A percentile compares a stretch with the other conserved stretches of the same genome.
Conservation (phyloP, 2,797 vertebrate species). For the Masticophis lateralis region DNA sequence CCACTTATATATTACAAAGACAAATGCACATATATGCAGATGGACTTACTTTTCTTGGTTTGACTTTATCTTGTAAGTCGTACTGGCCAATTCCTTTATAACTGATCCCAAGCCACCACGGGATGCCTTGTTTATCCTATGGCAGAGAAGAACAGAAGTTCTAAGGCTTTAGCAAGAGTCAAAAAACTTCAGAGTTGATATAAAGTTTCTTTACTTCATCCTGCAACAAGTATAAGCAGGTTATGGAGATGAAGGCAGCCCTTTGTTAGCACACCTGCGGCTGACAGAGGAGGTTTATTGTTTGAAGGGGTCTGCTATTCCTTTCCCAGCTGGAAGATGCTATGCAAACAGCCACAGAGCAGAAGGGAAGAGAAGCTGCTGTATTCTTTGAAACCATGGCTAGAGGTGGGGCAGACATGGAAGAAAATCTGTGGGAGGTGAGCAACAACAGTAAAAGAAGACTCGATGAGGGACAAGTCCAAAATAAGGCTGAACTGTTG, state of each 20-base stretch:
- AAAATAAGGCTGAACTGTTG: constrained; percentile 8
- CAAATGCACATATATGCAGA: not conserved
- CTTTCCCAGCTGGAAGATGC: constrained; percentile 39
- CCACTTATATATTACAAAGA: accelerated
- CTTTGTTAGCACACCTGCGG: constrained; percentile 42
- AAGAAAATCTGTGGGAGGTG: constrained; percentile 23
- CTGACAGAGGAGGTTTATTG: constrained; percentile 33
- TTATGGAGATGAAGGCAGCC: constrained; percentile 6
- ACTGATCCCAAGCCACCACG: constrained; percentile 98
- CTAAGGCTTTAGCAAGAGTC: constrained; percentile 17
- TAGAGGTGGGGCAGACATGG: not conserved
- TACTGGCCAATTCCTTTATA: constrained; percentile 98
- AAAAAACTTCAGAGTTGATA: constrained; percentile 33
- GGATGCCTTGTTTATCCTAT: constrained; percentile 97
- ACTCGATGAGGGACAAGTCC: not conserved
- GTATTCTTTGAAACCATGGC: not conserved
- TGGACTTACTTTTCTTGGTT: constrained; percentile 89
- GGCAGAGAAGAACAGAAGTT: constrained; percentile 54
- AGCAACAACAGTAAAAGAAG: not conserved
- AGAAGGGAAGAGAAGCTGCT: constrained; percentile 12
- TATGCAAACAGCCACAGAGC: constrained; percentile 38
- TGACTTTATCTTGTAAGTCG: constrained; percentile 94
- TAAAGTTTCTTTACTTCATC: constrained; percentile 19
- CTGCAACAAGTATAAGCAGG: constrained; percentile 44
- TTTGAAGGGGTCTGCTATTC: constrained; percentile 33